A percentile compares a stretch with the other conserved stretches of the same genome.
Evolutionary conservation across 2,888 invertebrate species (phyloP).

Genomic region (Rotaria sp.): DNA sequence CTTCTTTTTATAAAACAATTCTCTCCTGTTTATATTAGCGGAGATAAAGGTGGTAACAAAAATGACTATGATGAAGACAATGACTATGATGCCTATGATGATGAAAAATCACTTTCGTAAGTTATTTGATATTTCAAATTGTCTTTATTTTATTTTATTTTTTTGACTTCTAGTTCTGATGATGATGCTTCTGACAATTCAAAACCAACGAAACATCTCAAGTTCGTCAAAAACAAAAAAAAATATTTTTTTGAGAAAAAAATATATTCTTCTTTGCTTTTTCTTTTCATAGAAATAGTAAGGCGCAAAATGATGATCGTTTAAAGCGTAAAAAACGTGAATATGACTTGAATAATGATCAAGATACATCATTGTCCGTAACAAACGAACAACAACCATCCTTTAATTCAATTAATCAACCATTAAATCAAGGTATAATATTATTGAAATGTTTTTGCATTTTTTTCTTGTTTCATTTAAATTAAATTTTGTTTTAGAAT

Average conservation of each 20-base stretch:
- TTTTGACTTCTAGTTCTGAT: neutral
- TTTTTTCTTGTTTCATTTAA: neutral
- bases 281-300: neutral
- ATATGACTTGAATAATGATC: neutral
- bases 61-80: neutral
- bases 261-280: neutral
- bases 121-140: neutral
- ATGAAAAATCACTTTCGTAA: neutral
- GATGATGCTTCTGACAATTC: neutral
- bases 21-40: neutral
- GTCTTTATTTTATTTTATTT: neutral
- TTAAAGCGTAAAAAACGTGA: neutral
- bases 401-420: neutral
- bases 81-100: neutral
- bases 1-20: neutral
- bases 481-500: neutral
- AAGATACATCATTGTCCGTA: neutral
- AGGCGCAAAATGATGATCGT: neutral
- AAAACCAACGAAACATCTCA: neutral
- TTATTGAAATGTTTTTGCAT: neutral
- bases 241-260: neutral
- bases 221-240: neutral
- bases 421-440: neutral
- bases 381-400: neutral
- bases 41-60: neutral